Percentiles rank a stretch among this genome's conserved stretches.
Evolutionary conservation across 2,888 invertebrate genomes (phyloP).

Genomic region (Machimus atricapillus): DNA sequence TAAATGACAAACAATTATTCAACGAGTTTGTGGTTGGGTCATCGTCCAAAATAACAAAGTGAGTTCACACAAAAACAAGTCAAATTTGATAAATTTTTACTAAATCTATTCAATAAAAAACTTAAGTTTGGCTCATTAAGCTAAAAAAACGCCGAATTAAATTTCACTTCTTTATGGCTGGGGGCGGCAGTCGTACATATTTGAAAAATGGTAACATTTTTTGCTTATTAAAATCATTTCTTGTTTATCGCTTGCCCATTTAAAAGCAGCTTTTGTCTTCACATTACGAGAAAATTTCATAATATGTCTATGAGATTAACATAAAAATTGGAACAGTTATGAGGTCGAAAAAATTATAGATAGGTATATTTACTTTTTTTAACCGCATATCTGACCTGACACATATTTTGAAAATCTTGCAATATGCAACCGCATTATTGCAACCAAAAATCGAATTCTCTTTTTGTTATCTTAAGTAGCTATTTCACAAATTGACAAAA

Average conservation of each 20-base stretch:
- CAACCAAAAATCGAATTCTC: not conserved
- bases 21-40: not conserved
- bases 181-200: not conserved
- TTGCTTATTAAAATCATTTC: not conserved
- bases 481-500: not conserved
- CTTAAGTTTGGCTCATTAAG: not conserved
- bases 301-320: not conserved
- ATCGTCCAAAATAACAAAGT: not conserved
- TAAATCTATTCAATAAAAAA: not conserved
- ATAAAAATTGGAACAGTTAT: not conserved
- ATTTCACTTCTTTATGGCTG: not conserved
- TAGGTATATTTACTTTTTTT: not conserved
- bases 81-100: not conserved
- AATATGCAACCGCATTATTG: not conserved
- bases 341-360: not conserved
- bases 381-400: not conserved
- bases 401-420: not conserved
- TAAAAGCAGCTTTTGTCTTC: not conserved
- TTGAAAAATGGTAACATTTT: not conserved
- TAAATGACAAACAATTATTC: not conserved
- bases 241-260: not conserved
- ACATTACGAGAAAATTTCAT: not conserved
- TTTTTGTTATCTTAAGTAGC: not conserved
- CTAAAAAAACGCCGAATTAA: not conserved
- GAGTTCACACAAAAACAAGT: not conserved